A percentile compares a stretch with the other conserved stretches of the same genome.
Conservation (phyloP, 2,888 invertebrate genomes). For the Diabrotica balteata region DNA sequence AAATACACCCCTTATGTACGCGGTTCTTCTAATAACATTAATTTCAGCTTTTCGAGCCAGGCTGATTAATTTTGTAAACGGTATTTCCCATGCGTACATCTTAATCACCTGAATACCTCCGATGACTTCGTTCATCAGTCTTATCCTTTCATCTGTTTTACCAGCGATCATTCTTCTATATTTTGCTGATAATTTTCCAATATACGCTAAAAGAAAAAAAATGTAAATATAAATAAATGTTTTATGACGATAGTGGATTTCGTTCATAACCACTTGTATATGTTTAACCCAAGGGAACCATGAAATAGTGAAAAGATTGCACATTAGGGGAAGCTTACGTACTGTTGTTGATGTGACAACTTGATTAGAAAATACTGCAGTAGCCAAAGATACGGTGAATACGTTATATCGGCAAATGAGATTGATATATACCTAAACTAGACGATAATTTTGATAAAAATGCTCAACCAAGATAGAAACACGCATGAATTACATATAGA, state of each 20-base stretch:
- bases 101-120: slow-evolving; percentile 83
- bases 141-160: slow-evolving; percentile 82
- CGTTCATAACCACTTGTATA: too few relatives aligned
- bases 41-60: slow-evolving; percentile 74
- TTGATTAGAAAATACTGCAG: too few relatives aligned
- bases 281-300: too few relatives aligned
- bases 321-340: not conserved
- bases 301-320: too few relatives aligned
- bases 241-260: too few relatives aligned
- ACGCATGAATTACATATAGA: too few relatives aligned
- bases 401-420: too few relatives aligned
- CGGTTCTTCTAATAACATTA: slow-evolving; percentile 66
- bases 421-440: too few relatives aligned
- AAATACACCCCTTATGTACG: slow-evolving; percentile 70
- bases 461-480: too few relatives aligned
- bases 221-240: too few relatives aligned
- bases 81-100: slow-evolving; percentile 64
- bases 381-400: too few relatives aligned
- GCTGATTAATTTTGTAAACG: slow-evolving; percentile 79
- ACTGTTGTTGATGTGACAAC: not conserved
- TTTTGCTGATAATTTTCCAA: slow-evolving; percentile 76
- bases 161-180: slow-evolving; percentile 76
- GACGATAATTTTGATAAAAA: too few relatives aligned
- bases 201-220: slow-evolving; percentile 46
- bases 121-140: slow-evolving; percentile 88